Evolutionary conservation across 2,888 invertebrate genomes (phyloP).

Genomic region (Drosophila tanythrix): DNA sequence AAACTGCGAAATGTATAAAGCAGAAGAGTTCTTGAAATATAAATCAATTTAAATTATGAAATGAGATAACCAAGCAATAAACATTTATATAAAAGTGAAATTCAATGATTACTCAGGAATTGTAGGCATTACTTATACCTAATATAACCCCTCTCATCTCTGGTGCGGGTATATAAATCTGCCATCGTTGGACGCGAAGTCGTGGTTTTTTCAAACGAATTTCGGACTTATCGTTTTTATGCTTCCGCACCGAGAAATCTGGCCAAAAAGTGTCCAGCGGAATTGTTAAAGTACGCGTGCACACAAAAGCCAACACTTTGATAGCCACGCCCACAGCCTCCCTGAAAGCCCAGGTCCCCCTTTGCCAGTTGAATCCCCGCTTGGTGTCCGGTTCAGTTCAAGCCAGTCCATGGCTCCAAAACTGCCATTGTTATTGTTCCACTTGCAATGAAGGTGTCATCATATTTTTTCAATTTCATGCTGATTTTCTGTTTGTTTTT

Average conservation of each 20-base stretch:
- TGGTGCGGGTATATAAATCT: conserved; percentile 25
- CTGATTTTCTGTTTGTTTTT: conserved; percentile 51
- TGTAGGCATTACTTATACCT: not conserved
- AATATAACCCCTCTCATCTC: not conserved
- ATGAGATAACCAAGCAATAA: not conserved
- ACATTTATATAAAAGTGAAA: not conserved
- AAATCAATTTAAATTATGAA: not conserved
- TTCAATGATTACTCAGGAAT: not conserved
- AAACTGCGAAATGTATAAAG: not conserved
- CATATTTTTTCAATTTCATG: conserved; percentile 75
- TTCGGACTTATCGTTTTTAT: conserved; percentile 56
- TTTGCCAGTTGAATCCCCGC: conserved; percentile 15
- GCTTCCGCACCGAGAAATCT: conserved; percentile 40
- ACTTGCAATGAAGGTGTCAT: conserved; percentile 75
- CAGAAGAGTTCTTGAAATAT: too few species aligned
- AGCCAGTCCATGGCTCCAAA: conserved; percentile 14
- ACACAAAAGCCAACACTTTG: conserved; percentile 51
- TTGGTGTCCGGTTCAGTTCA: conserved; percentile 24
- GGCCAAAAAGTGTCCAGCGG: conserved; percentile 44
- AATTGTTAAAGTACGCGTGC: conserved; percentile 58
- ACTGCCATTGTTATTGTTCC: conserved; percentile 65
- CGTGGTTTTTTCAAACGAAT: conserved; percentile 52
- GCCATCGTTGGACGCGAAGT: conserved; percentile 17
- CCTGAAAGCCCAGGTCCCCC: not conserved
- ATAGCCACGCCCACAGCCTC: conserved; percentile 16